These are phyloP conservation scores for Pandemis cinnamomeana DNA, from an alignment of 2,888 invertebrate species.

Conservation along the genomic window DNA sequence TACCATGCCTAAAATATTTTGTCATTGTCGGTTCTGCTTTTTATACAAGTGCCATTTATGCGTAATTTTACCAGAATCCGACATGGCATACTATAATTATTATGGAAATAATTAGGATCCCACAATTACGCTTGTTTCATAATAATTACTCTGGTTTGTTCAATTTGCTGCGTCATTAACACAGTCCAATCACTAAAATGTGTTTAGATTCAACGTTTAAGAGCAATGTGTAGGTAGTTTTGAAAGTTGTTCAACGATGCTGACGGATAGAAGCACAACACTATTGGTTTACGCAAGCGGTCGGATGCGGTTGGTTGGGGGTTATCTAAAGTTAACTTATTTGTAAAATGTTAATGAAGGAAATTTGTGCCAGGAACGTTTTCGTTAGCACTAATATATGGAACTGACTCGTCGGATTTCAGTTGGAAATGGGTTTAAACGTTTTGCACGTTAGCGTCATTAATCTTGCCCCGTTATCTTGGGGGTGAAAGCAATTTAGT, in stretches of 20 bases:
- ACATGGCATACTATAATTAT: background rate
- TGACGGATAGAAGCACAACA: background rate
- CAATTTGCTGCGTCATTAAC: conserved; percentile 8
- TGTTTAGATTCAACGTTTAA: background rate
- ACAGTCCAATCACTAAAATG: background rate
- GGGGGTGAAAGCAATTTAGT: conserved; percentile 63
- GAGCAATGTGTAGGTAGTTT: background rate
- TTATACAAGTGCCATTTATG: background rate
- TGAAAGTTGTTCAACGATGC: background rate
- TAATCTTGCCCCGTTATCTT: conserved; percentile 83
- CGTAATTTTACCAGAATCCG: background rate
- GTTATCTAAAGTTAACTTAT: conserved; percentile 79
- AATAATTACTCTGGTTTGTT: background rate
- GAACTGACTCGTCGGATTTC: conserved; percentile 84
- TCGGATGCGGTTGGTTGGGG: conserved; percentile 54
- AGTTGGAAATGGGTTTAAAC: conserved; percentile 82
- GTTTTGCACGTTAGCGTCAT: conserved; percentile 84
- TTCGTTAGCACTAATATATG: conserved; percentile 81
- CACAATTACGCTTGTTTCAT: conserved; percentile 5
- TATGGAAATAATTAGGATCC: conserved; percentile 7
- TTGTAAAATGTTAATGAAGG: conserved; percentile 83
- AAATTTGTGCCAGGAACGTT: conserved; percentile 80
- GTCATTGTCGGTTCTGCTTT: background rate
- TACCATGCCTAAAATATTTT: background rate
- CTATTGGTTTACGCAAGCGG: conserved; percentile 5